phyloP scores from a whole-genome alignment of 2,113 vertebrate genomes.

The Toxotes chatareus region DNA sequence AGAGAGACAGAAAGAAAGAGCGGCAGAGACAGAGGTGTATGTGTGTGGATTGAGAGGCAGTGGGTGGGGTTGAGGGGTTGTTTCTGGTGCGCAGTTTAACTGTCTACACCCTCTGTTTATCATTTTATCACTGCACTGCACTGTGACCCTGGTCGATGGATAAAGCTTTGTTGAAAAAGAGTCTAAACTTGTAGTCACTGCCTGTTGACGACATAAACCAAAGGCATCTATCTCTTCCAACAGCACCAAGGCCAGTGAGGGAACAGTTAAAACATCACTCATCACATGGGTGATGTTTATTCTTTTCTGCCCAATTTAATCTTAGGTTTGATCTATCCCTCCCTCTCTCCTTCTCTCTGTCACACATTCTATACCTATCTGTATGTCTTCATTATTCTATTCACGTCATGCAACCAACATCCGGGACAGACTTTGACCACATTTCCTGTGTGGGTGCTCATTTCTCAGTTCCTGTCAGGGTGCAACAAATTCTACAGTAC shows the following conservation, averaged over 20 bases:
- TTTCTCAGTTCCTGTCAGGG: constrained; percentile 79
- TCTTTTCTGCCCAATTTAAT: not conserved
- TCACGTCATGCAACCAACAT: constrained; percentile 74
- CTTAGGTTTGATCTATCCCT: not conserved
- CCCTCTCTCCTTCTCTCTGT: not conserved
- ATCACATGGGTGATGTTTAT: not conserved
- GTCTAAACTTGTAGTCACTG: not conserved
- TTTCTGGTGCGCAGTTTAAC: constrained; percentile 52
- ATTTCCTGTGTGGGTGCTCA: constrained; percentile 80
- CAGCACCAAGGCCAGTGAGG: constrained; percentile 5
- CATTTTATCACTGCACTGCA: constrained; percentile 40
- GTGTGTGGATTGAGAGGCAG: constrained; percentile 14
- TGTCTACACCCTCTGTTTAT: constrained; percentile 45
- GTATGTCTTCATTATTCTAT: constrained; percentile 49
- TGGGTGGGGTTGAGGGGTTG: constrained; percentile 51
- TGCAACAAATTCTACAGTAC: constrained; percentile 35
- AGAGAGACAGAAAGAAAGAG: constrained; percentile 29
- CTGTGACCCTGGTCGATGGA: constrained; percentile 13
- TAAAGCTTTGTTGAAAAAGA: not conserved
- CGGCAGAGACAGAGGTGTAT: constrained; percentile 21
- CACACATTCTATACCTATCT: not conserved
- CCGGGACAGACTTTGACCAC: constrained; percentile 74
- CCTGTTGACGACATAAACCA: constrained; percentile 40
- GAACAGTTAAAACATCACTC: not conserved
- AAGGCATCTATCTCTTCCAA: constrained; percentile 15